These are phyloP conservation scores for Tuta absoluta DNA, from an alignment of 2,888 invertebrate species.

Conservation along the genomic window DNA sequence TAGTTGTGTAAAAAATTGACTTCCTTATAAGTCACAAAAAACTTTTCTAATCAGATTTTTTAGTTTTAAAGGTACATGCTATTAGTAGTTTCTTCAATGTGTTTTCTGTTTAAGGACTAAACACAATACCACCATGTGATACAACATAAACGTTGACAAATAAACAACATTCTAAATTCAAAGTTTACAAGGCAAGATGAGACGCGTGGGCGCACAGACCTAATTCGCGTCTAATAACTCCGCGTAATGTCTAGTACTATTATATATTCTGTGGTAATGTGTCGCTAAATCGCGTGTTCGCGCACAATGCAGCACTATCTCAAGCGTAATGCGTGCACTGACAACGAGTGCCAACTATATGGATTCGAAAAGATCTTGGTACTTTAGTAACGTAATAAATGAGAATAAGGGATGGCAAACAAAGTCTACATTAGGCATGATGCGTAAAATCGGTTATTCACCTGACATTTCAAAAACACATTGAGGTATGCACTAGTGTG, in stretches of 20 bases:
- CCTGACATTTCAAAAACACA: too few relatives aligned
- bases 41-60: too few relatives aligned
- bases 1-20: too few relatives aligned
- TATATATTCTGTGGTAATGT: conserved; percentile 38
- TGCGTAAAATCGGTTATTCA: too few relatives aligned
- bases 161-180: background rate
- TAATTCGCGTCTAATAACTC: conserved; percentile 65
- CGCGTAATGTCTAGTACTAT: conserved; percentile 39
- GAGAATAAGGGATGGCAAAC: background rate
- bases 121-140: too few relatives aligned
- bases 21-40: too few relatives aligned
- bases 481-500: too few relatives aligned
- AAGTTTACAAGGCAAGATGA: conserved; percentile 7
- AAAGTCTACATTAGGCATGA: too few relatives aligned
- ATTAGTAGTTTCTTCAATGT: too few relatives aligned
- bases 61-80: too few relatives aligned
- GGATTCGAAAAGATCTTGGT: conserved; percentile 46
- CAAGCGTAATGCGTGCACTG: conserved; percentile 75
- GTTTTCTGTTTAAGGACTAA: too few relatives aligned
- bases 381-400: conserved; percentile 37
- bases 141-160: background rate
- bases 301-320: conserved; percentile 72
- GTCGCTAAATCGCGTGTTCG: conserved; percentile 64
- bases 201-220: conserved; percentile 43
- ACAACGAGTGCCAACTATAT: conserved; percentile 56